These are phyloP conservation scores for Eleutherodactylus coqui DNA, from an alignment of 2,797 vertebrate species.

Conservation along the genomic window DNA sequence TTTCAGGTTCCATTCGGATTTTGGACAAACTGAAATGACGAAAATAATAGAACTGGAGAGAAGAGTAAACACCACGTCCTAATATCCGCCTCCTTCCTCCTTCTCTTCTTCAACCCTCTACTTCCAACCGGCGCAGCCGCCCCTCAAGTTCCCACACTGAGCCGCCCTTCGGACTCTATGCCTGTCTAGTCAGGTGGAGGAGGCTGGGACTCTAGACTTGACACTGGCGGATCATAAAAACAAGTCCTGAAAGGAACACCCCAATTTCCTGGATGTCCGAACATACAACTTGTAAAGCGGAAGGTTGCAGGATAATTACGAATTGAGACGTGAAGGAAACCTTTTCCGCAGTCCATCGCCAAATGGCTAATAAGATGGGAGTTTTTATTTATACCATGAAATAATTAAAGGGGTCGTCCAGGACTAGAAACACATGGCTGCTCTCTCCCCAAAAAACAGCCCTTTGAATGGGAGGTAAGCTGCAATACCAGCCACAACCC, in stretches of 20 bases:
- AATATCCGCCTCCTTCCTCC: conserved; percentile 63
- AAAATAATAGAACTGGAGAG: conserved; percentile 91
- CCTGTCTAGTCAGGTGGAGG: neutral
- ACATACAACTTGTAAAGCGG: neutral
- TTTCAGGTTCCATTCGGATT: conserved; percentile 76
- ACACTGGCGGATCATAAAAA: conserved; percentile 14
- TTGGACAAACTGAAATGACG: conserved; percentile 82
- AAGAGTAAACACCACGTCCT: conserved; percentile 92
- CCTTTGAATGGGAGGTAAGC: too few species aligned
- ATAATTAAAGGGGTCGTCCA: too few species aligned
- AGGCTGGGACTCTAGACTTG: conserved; percentile 35
- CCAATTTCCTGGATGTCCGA: neutral
- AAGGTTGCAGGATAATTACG: neutral
- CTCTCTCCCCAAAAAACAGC: too few species aligned
- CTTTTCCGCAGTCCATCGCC: neutral
- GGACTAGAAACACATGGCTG: too few species aligned
- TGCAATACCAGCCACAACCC: too few species aligned
- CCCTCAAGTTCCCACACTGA: conserved; percentile 11
- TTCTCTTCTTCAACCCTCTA: neutral
- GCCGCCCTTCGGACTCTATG: conserved; percentile 39
- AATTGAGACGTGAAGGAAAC: neutral
- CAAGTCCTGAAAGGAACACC: neutral
- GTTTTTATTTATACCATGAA: neutral
- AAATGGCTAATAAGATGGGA: neutral
- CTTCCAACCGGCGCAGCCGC: neutral